Conservation (phyloP, 2,113 vertebrate genomes). For the Puntigrus tetrazona region DNA sequence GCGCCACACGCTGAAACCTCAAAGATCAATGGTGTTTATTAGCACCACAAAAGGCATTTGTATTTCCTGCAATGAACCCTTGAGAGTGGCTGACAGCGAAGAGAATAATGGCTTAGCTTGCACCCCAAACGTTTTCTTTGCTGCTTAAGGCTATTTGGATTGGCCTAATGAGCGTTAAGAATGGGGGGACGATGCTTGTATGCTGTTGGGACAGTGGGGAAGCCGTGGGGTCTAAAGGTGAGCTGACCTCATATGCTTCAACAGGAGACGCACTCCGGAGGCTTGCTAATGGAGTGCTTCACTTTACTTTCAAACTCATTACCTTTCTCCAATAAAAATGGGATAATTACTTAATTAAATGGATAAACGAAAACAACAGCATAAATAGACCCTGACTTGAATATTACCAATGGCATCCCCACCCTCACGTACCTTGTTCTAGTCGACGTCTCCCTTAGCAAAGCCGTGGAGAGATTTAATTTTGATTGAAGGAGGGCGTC, state of each 20-base stretch:
- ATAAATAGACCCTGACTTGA: constrained; percentile 37
- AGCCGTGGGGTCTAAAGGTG: constrained; percentile 32
- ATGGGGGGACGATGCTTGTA: neutral
- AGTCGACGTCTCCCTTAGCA: constrained; percentile 9
- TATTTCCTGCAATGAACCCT: constrained; percentile 27
- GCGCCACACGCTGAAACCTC: neutral
- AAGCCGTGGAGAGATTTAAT: constrained; percentile 31
- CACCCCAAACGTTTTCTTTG: neutral
- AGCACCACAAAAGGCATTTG: constrained; percentile 6
- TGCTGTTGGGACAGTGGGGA: constrained; percentile 16
- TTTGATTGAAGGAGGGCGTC: constrained; percentile 30
- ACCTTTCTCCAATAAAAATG: constrained; percentile 28
- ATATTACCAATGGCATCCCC: constrained; percentile 33
- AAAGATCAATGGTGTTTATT: constrained; percentile 30
- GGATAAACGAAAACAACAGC: constrained; percentile 38
- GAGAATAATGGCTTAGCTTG: constrained; percentile 29
- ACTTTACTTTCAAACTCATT: constrained; percentile 52
- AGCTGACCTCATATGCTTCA: neutral
- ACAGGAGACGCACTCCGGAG: neutral
- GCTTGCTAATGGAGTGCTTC: constrained; percentile 42
- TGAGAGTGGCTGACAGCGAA: constrained; percentile 32
- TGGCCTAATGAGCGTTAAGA: constrained; percentile 40
- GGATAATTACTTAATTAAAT: constrained; percentile 48
- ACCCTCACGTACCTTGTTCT: constrained; percentile 19
- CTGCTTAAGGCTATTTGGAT: constrained; percentile 26